Evolutionary conservation across 2,113 vertebrate genomes (phyloP), one percentile per base, ranked within the genome.

Genomic region (Nyctereutes procyonoides): DNA sequence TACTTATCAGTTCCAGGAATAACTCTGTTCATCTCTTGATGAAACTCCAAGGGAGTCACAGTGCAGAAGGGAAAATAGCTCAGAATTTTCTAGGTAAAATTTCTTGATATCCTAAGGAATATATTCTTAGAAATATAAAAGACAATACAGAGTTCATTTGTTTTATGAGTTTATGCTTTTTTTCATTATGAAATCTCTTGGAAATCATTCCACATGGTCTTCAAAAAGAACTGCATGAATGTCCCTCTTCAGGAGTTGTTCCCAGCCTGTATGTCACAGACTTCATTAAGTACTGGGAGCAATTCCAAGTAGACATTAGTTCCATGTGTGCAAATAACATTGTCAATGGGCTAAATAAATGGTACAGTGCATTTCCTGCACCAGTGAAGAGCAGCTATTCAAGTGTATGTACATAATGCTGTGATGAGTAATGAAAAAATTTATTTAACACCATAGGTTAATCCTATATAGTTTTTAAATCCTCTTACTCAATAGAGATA

Each of bases 101-200:
- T 76, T 43, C 38, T 22, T 35, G 62, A 84, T 17, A 90, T 80
- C 12, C 14, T 93, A 77, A 94, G 4, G 24, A 60, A 60, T 77
- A 76, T 43, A 15, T 94, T 96, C 65, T 89, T 65, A 93, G 93
- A 85, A 90, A 85, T 69, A 4, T 67, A 88, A 97, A 95, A 77
- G 13, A 51, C 6, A 95, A 71, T 10, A 55, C 17, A 81, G 60
- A 88, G 11, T 71, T 43, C 32, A 60, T 74, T 96, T 96, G 13
- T 38, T 87, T 97, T 90, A 65, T 90, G 55, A 92, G 5, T 60
- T 87, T 94, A n/a, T 77, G 17, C 26, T 35, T 38, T 87, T 89
- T 82, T 48, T 24, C 30, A 19, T 81, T 55, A 58, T 77, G 17
- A 83, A 63, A 79, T 76, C 55, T 79, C 62, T 95, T 82, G 22